phyloP scores from a whole-genome alignment of 2,888 invertebrate species.

The Ormyrus thymus region DNA sequence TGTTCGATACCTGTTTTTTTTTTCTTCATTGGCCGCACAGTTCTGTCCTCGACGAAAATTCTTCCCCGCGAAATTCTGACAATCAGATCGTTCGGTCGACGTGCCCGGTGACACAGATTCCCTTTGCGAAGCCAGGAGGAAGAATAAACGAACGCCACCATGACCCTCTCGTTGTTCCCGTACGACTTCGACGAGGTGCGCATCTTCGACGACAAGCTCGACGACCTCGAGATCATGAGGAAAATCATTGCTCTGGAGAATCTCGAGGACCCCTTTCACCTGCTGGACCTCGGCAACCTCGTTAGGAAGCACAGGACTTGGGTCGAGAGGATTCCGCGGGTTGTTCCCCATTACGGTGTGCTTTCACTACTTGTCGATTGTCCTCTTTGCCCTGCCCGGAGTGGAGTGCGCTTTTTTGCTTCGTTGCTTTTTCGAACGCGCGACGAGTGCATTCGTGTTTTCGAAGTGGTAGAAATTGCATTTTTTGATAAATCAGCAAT shows the following conservation, averaged over 20 bases:
- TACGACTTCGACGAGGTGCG: slow-evolving; percentile 60
- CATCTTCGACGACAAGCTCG: slow-evolving; percentile 62
- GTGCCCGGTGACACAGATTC: too few species aligned
- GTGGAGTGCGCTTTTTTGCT: too few species aligned
- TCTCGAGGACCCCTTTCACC: slow-evolving; percentile 67
- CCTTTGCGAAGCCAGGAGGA: too few species aligned
- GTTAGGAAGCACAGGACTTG: slow-evolving; percentile 66
- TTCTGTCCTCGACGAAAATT: neutral
- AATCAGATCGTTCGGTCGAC: slow-evolving; percentile 17
- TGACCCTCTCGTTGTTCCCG: slow-evolving; percentile 52
- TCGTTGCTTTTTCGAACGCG: too few species aligned
- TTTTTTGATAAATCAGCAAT: too few species aligned
- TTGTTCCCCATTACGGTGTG: slow-evolving; percentile 68
- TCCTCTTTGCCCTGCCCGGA: too few species aligned
- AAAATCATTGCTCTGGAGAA: slow-evolving; percentile 61
- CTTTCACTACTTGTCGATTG: neutral
- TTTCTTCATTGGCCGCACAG: too few species aligned
- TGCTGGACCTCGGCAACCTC: slow-evolving; percentile 64
- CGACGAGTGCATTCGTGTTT: too few species aligned
- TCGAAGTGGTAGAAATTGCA: too few species aligned
- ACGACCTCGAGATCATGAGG: slow-evolving; percentile 62
- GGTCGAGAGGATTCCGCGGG: slow-evolving; percentile 67
- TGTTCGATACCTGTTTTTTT: too few species aligned
- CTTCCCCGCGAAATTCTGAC: slow-evolving; percentile 4
- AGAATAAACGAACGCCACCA: slow-evolving; percentile 7